Conservation (phyloP, 2,113 vertebrate genomes). For the Poeciliopsis retropinna region DNA sequence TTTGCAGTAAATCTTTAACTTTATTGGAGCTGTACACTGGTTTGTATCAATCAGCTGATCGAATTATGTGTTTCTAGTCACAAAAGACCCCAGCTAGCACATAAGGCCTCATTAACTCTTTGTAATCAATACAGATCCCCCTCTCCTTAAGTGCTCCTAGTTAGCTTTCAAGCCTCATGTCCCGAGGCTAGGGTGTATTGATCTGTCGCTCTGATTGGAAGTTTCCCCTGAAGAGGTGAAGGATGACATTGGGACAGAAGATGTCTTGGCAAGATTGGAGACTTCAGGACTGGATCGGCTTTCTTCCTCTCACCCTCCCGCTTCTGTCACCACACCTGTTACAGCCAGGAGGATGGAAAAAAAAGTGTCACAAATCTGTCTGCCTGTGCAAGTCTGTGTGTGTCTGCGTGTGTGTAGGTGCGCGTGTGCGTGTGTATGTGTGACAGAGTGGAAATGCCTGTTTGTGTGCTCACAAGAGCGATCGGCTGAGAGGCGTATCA, state of each 20-base stretch:
- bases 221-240: conserved; percentile 66
- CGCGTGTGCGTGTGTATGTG: conserved; percentile 21
- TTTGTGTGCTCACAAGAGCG: conserved; percentile 59
- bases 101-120: conserved; percentile 68
- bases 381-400: conserved; percentile 16
- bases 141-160: conserved; percentile 69
- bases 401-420: conserved; percentile 4
- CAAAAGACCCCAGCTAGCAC: conserved; percentile 39
- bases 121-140: conserved; percentile 65
- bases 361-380: conserved; percentile 23
- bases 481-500: conserved; percentile 61
- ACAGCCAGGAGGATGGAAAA: conserved; percentile 24
- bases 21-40: conserved; percentile 11
- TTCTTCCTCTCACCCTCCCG: conserved; percentile 50
- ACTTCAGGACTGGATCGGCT: conserved; percentile 63
- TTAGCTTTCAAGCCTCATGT: conserved; percentile 64
- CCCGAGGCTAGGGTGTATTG: conserved; percentile 68
- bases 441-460: conserved; percentile 15
- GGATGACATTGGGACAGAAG: conserved; percentile 31
- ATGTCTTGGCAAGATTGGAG: conserved; percentile 55
- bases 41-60: conserved; percentile 56
- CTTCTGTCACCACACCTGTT: conserved; percentile 66
- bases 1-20: background rate
- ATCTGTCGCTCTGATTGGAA: conserved; percentile 71
- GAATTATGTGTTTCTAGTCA: conserved; percentile 13